These are phyloP conservation scores for Megaleporinus macrocephalus DNA, from an alignment of 2,113 vertebrate genomes.

Conservation along the genomic window DNA sequence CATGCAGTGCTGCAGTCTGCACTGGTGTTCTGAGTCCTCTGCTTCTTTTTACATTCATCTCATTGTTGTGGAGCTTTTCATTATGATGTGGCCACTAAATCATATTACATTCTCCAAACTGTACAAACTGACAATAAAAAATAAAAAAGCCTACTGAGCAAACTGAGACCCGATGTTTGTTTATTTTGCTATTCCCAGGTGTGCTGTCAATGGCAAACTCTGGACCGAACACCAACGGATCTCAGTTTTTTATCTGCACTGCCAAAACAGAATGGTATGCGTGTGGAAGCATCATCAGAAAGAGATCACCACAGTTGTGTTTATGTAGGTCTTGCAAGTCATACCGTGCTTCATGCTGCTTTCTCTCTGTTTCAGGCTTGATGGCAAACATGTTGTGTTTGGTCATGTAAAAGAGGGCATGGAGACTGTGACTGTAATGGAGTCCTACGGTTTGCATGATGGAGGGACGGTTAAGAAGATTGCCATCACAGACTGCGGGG, in stretches of 20 bases:
- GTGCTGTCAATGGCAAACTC: slow-evolving; percentile 96
- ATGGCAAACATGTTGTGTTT: slow-evolving; percentile 95
- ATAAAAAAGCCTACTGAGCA: neutral
- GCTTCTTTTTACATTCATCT: neutral
- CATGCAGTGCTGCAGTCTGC: slow-evolving; percentile 15
- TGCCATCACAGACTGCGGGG: slow-evolving; percentile 89
- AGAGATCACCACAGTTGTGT: neutral
- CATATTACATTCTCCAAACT: slow-evolving; percentile 24
- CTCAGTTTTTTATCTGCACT: slow-evolving; percentile 96
- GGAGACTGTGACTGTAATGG: slow-evolving; percentile 89
- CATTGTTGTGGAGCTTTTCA: slow-evolving; percentile 25
- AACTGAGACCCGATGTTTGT: slow-evolving; percentile 32
- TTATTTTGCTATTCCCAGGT: slow-evolving; percentile 72
- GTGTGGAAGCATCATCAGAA: neutral
- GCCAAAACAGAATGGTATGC: slow-evolving; percentile 89
- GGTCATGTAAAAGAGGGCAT: slow-evolving; percentile 91
- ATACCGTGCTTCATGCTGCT: neutral
- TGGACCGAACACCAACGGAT: slow-evolving; percentile 93
- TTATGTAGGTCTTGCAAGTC: neutral
- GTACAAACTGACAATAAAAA: slow-evolving; percentile 12
- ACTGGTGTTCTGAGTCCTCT: slow-evolving; percentile 16
- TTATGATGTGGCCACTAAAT: slow-evolving; percentile 30
- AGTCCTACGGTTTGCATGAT: slow-evolving; percentile 86
- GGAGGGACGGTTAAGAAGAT: slow-evolving; percentile 90
- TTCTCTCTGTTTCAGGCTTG: slow-evolving; percentile 80